Percentiles rank a stretch among this genome's conserved stretches.
phyloP scores from a whole-genome alignment of 2,888 invertebrate genomes.

The Steinernema hermaphroditum region DNA sequence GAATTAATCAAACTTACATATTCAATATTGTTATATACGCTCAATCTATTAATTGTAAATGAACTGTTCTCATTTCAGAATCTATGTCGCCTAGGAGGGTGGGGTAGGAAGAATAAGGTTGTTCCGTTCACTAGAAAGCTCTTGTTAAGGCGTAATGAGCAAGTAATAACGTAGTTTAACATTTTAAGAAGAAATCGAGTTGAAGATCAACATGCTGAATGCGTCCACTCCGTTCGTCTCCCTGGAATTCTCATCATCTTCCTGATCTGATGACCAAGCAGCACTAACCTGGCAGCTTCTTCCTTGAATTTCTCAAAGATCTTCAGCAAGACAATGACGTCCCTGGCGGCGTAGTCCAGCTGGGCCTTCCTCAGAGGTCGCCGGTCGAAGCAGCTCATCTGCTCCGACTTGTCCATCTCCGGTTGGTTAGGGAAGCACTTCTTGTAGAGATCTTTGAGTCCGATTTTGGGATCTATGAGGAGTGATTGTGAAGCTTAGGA shows the following conservation, averaged over 20 bases:
- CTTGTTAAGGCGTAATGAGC: background rate
- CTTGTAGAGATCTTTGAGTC: background rate
- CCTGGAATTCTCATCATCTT: background rate
- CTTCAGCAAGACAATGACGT: background rate
- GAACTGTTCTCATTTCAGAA: background rate
- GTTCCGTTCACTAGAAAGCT: background rate
- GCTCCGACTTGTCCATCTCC: background rate
- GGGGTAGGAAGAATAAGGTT: background rate
- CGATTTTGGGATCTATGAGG: background rate
- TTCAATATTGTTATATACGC: background rate
- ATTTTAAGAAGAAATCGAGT: background rate
- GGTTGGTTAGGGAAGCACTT: background rate
- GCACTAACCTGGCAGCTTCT: background rate
- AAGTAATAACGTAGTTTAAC: background rate
- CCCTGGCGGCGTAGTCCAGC: background rate
- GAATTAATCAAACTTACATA: background rate
- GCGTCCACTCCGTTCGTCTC: background rate
- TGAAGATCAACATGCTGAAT: background rate
- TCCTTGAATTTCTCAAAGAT: background rate
- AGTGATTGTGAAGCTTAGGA: background rate
- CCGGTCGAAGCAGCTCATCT: background rate
- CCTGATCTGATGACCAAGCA: background rate
- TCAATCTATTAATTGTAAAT: background rate
- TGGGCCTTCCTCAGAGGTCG: background rate
- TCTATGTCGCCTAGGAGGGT: background rate